Base-by-base conservation (phyloP, 2,888 invertebrate species). In the Ochropacha duplaris region DNA sequence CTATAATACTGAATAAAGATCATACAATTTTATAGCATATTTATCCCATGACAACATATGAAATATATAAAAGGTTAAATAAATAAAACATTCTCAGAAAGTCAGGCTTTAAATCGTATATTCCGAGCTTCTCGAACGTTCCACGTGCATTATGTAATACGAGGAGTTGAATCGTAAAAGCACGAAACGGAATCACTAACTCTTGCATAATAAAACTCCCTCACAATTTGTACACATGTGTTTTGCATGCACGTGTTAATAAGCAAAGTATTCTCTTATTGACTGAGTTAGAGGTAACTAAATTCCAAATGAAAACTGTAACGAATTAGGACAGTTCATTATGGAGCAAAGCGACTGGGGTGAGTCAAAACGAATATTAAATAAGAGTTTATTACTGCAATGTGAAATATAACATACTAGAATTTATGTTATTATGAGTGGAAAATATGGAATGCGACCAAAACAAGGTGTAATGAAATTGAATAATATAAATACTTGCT, bases 251-350 rank as follows among this genome's bases (percentile, higher is more conserved):
- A 31, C 16, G 31, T 34, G 52, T 19, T 22, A 52, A 34, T 52
- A 52, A 52, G 34, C 19, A 52, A 31, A 52, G 52, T 52, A 31
- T 31, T 52, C 34, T 12, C 22, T 31, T 31, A 52, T 52, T 52
- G 52, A 34, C 31, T 52, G 16, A 22, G 52, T 22, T 12, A 31
- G 31, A 31, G 19, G 19, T 50, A 26, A 14, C 22, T 11, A 52
- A 52, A 12, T 52, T 34, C 52, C 52, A 52, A 34, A 31, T 52
- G 31, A 16, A 52, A 34, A 31, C 19, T 52, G 16, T 52, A 34
- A 31, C 52, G 52, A 52, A 52, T 19, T 16, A 11, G 31, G 52
- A 52, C 14, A 52, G 31, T 31, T 16, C 50, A 16, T 51, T 28
- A 51, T 19, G 50, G n/a, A 34, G 19, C 11, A 31, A 31, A 52